phyloP scores from a whole-genome alignment of 2,888 invertebrate genomes.

The Callimorpha dominula region DNA sequence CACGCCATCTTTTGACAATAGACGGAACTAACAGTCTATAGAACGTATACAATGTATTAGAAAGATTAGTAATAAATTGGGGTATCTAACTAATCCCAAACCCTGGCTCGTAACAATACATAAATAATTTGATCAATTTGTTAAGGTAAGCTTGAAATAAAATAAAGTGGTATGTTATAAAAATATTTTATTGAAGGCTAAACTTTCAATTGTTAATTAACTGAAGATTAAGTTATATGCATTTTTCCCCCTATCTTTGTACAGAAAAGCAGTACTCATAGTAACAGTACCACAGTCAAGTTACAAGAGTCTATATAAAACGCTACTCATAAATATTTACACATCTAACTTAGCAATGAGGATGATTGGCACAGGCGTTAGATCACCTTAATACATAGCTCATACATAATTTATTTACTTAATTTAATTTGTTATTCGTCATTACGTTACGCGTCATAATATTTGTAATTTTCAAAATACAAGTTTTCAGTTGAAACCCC shows the following conservation, averaged over 20 bases:
- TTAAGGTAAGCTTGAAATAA: not conserved
- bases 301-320: not conserved
- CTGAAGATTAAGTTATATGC: not conserved
- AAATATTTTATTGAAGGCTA: conserved; percentile 39
- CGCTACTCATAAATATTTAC: conserved; percentile 2
- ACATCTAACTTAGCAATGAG: not conserved
- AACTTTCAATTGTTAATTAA: conserved; percentile 16
- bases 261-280: not conserved
- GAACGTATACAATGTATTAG: no score
- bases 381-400: not conserved
- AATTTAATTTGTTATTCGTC: not conserved
- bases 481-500: no score
- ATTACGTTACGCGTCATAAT: not conserved
- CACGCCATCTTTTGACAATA: no score
- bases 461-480: not conserved
- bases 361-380: not conserved
- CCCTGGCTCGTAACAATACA: no score
- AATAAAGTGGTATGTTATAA: conserved; percentile 25
- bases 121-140: not conserved
- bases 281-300: not conserved
- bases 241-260: not conserved
- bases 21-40: no score
- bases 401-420: not conserved
- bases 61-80: no score
- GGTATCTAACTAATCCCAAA: no score